A percentile compares a stretch with the other conserved stretches of the same genome.
phyloP scores from a whole-genome alignment of 2,113 vertebrate genomes.

The Rhegmatorhina hoffmannsi region DNA sequence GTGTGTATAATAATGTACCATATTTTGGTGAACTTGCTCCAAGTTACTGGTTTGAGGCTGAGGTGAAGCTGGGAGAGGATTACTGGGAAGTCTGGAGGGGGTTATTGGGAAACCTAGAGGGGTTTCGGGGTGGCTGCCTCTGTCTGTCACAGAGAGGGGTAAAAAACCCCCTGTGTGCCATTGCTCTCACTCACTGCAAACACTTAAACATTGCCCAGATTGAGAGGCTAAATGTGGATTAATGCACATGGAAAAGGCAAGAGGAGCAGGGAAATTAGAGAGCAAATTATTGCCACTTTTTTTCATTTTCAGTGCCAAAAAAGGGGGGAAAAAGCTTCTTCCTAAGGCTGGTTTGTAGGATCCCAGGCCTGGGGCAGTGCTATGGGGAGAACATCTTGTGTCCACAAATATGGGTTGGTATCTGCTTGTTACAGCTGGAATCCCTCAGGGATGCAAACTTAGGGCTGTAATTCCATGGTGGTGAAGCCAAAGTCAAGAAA shows the following conservation, averaged over 20 bases:
- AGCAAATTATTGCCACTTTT: not conserved
- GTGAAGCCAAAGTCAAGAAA: conserved; percentile 24
- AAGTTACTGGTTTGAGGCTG: not conserved
- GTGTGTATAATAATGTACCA: rapidly evolving
- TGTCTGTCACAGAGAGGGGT: not conserved
- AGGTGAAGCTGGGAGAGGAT: not conserved
- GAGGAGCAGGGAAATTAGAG: not conserved
- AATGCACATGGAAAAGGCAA: too few species aligned
- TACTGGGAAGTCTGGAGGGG: not conserved
- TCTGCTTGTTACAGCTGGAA: conserved; percentile 4
- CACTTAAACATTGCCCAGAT: not conserved
- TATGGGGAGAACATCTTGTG: not conserved
- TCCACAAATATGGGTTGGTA: not conserved
- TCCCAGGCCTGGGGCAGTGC: not conserved
- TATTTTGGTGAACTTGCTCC: rapidly evolving
- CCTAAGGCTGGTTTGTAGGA: not conserved
- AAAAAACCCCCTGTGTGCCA: not conserved
- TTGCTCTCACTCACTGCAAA: not conserved
- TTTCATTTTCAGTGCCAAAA: not conserved
- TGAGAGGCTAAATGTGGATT: rapidly evolving
- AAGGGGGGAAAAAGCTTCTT: too few species aligned
- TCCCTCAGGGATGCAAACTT: not conserved
- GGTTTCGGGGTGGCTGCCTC: not conserved
- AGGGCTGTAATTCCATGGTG: not conserved
- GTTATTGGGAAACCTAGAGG: not conserved